A percentile compares a stretch with the other conserved stretches of the same genome.
phyloP scores from a whole-genome alignment of 1,140 invertebrate genomes.

The Polypedilum vanderplanki region DNA sequence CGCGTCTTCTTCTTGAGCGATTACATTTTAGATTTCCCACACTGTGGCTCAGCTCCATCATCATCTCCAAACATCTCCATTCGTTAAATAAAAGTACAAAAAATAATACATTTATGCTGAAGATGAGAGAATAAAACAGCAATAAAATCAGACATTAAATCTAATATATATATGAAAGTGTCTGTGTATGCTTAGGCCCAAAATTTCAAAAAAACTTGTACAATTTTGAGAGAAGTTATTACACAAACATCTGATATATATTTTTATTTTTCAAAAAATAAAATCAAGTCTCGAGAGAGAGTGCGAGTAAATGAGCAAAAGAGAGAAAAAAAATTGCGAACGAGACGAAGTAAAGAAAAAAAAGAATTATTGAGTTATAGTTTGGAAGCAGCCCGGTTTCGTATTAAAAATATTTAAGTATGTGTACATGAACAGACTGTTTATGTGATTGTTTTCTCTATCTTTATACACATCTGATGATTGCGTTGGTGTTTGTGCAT shows the following conservation, averaged over 20 bases:
- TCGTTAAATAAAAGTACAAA: too few relatives aligned
- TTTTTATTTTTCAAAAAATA: not conserved
- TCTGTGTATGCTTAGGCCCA: not conserved
- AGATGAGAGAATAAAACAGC: too few relatives aligned
- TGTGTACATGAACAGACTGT: too few relatives aligned
- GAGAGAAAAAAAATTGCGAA: too few relatives aligned
- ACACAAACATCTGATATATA: slow-evolving; percentile 23
- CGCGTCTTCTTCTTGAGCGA: too few relatives aligned
- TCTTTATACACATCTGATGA: too few relatives aligned
- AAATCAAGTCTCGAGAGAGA: not conserved
- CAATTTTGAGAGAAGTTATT: not conserved
- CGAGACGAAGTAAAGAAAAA: too few relatives aligned
- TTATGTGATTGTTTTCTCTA: too few relatives aligned
- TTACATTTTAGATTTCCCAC: not conserved
- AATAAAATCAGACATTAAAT: not conserved
- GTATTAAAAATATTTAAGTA: too few relatives aligned
- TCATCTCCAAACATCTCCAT: too few relatives aligned
- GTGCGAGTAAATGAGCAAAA: not conserved
- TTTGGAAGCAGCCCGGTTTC: not conserved
- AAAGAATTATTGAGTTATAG: too few relatives aligned
- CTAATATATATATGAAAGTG: not conserved
- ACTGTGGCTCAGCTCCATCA: not conserved
- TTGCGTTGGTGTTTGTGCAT: slow-evolving; percentile 15
- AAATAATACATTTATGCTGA: too few relatives aligned
- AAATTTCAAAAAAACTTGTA: not conserved